Evolutionary conservation across 2,888 invertebrate genomes (phyloP), one percentile per base, ranked within the genome.

Genomic region (Epirrhoe tristata): DNA sequence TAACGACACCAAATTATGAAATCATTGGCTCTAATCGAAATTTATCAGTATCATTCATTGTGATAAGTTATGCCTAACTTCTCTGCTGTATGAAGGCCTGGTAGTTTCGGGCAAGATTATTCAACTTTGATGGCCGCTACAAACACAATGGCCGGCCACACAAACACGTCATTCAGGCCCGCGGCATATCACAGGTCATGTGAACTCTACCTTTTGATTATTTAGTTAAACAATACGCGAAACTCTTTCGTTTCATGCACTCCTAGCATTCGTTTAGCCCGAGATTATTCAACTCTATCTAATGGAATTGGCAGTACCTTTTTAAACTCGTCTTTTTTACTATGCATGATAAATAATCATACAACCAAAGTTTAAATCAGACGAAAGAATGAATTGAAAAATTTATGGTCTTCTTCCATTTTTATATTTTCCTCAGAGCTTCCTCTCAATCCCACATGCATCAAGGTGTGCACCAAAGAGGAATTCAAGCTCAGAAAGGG

Each of bases 401-500:
- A n/a, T n/a, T n/a, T n/a, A n/a, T n/a, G n/a, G n/a, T n/a, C n/a
- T n/a, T n/a, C n/a, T n/a, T n/a, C n/a, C n/a, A n/a, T n/a, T n/a
- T n/a, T n/a, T n/a, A n/a, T n/a, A n/a, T n/a, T n/a, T n/a, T n/a
- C n/a, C 12, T 14, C 73, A 92, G 92, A 90, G 64, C 72, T 86
- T 0, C 90, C 89, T 0, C 67, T 92, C n/a, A 72, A 80, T n/a
- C 90, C 93, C 0, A 86, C 90, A 6, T 92, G 92, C 72, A 90
- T 93, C 73, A 92, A 85, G 73, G 89, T 93, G 34, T 93, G 93
- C 77, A 84, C 79, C 59, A 89, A 83, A 76, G 90, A 91, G 69
- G 91, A 93, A 58, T 90, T 80, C 66, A 84, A 83, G 34, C 69
- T 87, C 51, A 82, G 76, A 63, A 88, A 85, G 72, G 73, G 79